Conservation (phyloP, 2,113 vertebrate species). For the Psammodynastes pulverulentus region DNA sequence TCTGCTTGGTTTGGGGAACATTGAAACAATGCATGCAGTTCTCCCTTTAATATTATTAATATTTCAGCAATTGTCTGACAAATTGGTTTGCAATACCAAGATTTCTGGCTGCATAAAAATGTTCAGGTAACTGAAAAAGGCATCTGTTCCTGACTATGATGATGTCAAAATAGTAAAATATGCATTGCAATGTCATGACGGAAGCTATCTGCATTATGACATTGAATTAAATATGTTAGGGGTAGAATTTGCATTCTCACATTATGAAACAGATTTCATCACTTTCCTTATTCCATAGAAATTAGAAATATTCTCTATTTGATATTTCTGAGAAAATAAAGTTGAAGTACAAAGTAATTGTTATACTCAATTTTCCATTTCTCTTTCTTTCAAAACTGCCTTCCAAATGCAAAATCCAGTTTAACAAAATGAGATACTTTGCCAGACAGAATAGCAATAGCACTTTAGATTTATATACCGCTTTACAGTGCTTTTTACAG, state of each 20-base stretch:
- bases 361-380: not conserved
- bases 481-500: too few species aligned
- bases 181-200: not conserved
- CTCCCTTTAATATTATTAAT: not conserved
- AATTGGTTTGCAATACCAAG: not conserved
- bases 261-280: not conserved
- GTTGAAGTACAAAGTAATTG: too few species aligned
- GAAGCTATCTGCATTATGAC: not conserved
- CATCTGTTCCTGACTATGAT: not conserved
- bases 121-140: not conserved
- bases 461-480: too few species aligned
- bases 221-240: not conserved
- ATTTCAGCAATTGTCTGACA: not conserved
- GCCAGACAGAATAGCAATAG: too few species aligned
- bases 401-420: not conserved
- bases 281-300: not conserved
- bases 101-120: not conserved
- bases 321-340: not conserved
- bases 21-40: not conserved
- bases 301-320: not conserved
- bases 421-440: not conserved
- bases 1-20: not conserved
- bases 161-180: not conserved
- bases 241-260: not conserved
- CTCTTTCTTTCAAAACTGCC: not conserved